Evolutionary conservation across 2,797 vertebrate genomes (phyloP).

Genomic region (Falco berigora): DNA sequence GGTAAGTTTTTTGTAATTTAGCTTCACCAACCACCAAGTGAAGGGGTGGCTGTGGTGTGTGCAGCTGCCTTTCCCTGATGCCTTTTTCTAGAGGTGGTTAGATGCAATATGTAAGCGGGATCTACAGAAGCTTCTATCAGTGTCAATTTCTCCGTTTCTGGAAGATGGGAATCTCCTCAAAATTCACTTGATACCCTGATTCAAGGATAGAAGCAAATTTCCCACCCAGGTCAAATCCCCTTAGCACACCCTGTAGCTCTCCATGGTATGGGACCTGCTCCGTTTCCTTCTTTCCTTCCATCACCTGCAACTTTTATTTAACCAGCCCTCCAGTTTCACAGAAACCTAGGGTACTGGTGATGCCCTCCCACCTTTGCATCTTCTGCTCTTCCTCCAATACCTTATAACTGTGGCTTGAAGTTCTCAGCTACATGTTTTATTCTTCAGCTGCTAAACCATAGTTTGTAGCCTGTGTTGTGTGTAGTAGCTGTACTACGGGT

Average conservation of each 20-base stretch:
- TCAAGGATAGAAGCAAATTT: neutral
- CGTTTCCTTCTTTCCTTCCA: neutral
- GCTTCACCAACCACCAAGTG: neutral
- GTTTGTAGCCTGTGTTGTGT: neutral
- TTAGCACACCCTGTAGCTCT: neutral
- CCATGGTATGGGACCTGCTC: neutral
- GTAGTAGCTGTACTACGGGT: neutral
- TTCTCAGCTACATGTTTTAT: neutral
- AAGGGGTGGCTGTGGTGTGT: neutral
- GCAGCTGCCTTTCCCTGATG: neutral
- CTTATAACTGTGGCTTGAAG: neutral
- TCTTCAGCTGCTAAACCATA: neutral
- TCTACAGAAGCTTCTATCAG: neutral
- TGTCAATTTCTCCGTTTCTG: neutral
- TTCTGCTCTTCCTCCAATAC: neutral
- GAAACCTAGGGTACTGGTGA: neutral
- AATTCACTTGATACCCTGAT: neutral
- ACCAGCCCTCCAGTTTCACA: neutral
- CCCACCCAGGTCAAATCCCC: neutral
- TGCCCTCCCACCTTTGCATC: neutral
- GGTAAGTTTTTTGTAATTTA: neutral
- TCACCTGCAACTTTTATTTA: neutral
- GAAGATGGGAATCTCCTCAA: neutral
- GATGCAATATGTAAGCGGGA: fast-evolving
- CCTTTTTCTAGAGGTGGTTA: neutral